Evolutionary conservation across 2,888 invertebrate genomes (phyloP), one percentile per base, ranked within the genome.

Genomic region (Creontiades dilutus): DNA sequence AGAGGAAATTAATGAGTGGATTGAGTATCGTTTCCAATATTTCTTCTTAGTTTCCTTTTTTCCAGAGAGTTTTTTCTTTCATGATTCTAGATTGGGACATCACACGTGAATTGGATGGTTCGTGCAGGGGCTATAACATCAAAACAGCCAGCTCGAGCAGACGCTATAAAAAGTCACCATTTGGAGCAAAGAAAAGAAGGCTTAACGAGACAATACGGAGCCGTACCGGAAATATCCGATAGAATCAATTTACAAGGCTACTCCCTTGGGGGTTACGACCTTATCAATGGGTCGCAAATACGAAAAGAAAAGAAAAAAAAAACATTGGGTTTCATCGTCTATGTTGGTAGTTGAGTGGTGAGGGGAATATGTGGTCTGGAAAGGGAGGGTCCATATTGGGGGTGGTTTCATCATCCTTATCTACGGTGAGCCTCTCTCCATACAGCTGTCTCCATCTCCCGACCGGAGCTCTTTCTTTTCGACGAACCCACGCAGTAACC

Each of bases 201-300:
- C 23, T 68, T 23, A 52, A 52, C 52, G 52, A 52, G 52, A 52
- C 52, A 52, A 52, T 52, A 52, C 52, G 5, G 16, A 52, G 14
- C 52, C 3, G 52, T 1, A 52, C 52, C 52, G 52, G 16, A 52
- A 52, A 52, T 52, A 52, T 52, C 52, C 52, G 52, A 52, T 14
- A 12, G 23, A 68, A 68, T 68, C 23, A 23, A 23, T 68, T 68
- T 68, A 68, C 68, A 68, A 68, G 68, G 57, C n/a, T 57, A 0
- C 57, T n/a, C 11, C 68, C 19, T 13, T 0, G 68, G 23, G 68
- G 68, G 68, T 68, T 68, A 68, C 68, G 23, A 68, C 27, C 68
- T 68, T 68, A 68, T 68, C 68, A 68, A 68, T 68, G 68, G 27
- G 1, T 5, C 12, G 68, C 11, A 68, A 23, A 68, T 23, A 68